Evolutionary conservation across 2,797 vertebrate species (phyloP).

Genomic region (Phylloscopus collybita): DNA sequence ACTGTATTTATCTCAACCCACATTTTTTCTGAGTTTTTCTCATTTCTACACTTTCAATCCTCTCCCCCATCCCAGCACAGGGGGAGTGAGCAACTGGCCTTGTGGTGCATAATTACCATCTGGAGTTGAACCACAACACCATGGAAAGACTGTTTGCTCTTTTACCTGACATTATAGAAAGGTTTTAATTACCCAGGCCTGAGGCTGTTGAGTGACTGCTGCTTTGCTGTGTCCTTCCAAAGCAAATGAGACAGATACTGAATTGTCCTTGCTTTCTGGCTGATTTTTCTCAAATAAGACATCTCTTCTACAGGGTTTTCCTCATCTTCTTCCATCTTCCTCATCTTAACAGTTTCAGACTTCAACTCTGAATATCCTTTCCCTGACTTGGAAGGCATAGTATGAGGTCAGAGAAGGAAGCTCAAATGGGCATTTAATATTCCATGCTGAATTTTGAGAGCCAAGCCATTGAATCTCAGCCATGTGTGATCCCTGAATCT

Average conservation of each 20-base stretch:
- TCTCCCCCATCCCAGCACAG: accelerated
- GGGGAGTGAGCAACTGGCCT: neutral
- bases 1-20: neutral
- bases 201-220: neutral
- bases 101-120: neutral
- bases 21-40: accelerated
- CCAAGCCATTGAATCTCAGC: neutral
- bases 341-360: neutral
- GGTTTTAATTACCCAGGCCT: constrained; percentile 46
- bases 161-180: constrained; percentile 19
- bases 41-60: neutral
- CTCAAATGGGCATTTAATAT: neutral
- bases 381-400: neutral
- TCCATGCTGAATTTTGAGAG: neutral
- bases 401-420: neutral
- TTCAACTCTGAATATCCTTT: neutral
- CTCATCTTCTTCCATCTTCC: neutral
- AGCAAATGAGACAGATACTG: neutral
- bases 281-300: constrained; percentile 3
- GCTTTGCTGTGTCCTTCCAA: constrained; percentile 29
- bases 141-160: constrained; percentile 29
- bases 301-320: neutral
- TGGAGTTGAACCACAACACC: neutral
- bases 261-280: constrained; percentile 9
- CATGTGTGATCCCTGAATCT: neutral